Evolutionary conservation across 2,113 vertebrate species (phyloP).

Genomic region (Brachyhypopomus occidentalis): DNA sequence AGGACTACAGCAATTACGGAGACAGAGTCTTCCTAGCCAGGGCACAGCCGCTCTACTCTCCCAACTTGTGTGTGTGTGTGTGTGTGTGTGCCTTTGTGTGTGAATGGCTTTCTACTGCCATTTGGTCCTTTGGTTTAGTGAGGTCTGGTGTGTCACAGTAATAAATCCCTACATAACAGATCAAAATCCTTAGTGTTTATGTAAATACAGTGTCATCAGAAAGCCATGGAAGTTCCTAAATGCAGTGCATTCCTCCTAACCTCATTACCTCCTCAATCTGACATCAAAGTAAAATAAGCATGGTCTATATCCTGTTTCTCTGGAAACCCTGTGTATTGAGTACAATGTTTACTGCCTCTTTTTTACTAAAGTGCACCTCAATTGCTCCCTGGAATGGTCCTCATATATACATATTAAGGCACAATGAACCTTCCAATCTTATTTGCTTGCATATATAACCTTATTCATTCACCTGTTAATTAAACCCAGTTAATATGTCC

Average conservation of each 20-base stretch:
- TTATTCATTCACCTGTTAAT: constrained; percentile 20
- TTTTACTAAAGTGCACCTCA: too few species aligned
- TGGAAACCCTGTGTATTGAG: too few species aligned
- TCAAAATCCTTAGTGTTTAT: background rate
- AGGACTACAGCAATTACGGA: constrained; percentile 48
- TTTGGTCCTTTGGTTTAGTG: background rate
- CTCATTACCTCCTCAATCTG: background rate
- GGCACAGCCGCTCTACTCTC: constrained; percentile 26
- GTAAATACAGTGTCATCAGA: background rate
- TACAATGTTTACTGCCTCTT: too few species aligned
- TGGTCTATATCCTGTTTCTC: too few species aligned
- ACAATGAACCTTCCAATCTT: constrained; percentile 14
- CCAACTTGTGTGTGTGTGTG: constrained; percentile 25
- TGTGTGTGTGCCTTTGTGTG: constrained; percentile 1
- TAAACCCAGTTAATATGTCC: constrained; percentile 16
- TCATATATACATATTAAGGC: too few species aligned
- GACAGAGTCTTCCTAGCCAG: constrained; percentile 34
- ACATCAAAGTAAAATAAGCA: background rate
- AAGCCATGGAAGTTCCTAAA: background rate
- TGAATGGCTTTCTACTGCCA: background rate
- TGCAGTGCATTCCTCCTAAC: background rate
- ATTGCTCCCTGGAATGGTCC: too few species aligned
- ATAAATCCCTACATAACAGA: background rate
- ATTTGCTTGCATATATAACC: constrained; percentile 13
- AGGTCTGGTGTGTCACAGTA: background rate